Evolutionary conservation across 2,888 invertebrate genomes (phyloP), one percentile per base, ranked within the genome.

Genomic region (Gandaritis pyraliata): DNA sequence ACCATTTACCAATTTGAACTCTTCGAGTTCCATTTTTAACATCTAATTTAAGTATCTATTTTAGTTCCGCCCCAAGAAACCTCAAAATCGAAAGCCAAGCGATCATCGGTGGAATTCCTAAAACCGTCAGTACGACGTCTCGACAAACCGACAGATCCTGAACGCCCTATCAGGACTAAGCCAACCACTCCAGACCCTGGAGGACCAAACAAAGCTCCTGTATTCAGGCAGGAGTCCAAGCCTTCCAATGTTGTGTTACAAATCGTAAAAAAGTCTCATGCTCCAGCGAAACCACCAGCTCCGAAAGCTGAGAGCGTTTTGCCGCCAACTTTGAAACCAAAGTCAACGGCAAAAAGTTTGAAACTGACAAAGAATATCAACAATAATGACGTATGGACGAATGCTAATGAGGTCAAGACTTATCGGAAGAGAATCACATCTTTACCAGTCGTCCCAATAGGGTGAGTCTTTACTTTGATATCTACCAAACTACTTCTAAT

Each of bases 381-480:
- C 64, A 92, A 91, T 71, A 91, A 91, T 71, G 85, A 86, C 68
- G 83, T 88, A 58, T 91, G 90, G 90, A 81, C 87, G 2, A 84
- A 83, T 65, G 82, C 84, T 18, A 85, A 83, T 72, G 83, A 85
- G 56, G 72, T 73, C 46, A 85, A 75, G 68, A 74, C 68, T 60
- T 72, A 71, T 58, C 75, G 78, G 43, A 82, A 77, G 46, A 85
- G 80, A 74, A 73, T 79, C 41, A 74, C 83, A 13, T 71, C 78
- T 38, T 61, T 79, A 38, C 76, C 77, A 30, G 60, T 56, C 33
- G 71, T 63, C 29, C 69, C 73, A 61, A 15, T 82, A 69, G 83
- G 85, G 90, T 90, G 79, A 85, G 88, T 45, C 16, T 33, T 33
- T 33, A 33, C 10, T 33, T 10, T 33, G 1, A 4, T 29, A 29